Percentiles rank a stretch among this genome's conserved stretches.
These are phyloP conservation scores for Cryptus armator DNA, from an alignment of 2,888 invertebrate species.

Conservation along the genomic window DNA sequence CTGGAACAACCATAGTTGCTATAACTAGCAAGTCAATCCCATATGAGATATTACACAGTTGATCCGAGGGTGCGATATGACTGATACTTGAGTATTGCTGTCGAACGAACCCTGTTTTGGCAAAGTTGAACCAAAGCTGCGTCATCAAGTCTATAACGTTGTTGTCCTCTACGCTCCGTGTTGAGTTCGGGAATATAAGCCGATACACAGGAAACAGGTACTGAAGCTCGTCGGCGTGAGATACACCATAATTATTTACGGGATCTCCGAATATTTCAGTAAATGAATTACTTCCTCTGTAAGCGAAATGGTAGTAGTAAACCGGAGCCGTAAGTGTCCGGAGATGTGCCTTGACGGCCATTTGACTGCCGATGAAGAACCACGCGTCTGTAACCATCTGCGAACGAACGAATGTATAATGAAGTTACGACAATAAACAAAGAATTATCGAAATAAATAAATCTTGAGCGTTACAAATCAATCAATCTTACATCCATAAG, in stretches of 20 bases:
- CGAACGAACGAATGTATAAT: neutral
- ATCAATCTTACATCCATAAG: conserved; percentile 87
- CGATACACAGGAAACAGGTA: conserved; percentile 91
- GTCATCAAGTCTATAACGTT: conserved; percentile 88
- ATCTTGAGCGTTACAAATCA: neutral
- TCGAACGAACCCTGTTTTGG: conserved; percentile 88
- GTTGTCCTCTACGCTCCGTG: conserved; percentile 87
- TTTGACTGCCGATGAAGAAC: conserved; percentile 89
- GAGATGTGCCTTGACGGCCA: conserved; percentile 87
- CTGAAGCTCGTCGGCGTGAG: conserved; percentile 94
- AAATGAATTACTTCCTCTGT: conserved; percentile 89
- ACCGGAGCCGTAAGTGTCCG: conserved; percentile 85
- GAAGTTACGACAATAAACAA: neutral
- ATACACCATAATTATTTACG: conserved; percentile 89
- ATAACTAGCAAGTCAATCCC: too few relatives aligned
- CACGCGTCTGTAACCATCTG: conserved; percentile 91
- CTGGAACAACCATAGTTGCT: too few relatives aligned
- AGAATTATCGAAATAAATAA: neutral
- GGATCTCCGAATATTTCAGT: conserved; percentile 90
- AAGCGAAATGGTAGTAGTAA: conserved; percentile 89
- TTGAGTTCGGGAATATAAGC: conserved; percentile 87
- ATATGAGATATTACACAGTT: too few relatives aligned
- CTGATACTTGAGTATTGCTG: neutral
- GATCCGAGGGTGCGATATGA: neutral
- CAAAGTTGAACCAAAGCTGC: conserved; percentile 92